Evolutionary conservation across 2,113 vertebrate species (phyloP).

Genomic region (Gopherus flavomarginatus): DNA sequence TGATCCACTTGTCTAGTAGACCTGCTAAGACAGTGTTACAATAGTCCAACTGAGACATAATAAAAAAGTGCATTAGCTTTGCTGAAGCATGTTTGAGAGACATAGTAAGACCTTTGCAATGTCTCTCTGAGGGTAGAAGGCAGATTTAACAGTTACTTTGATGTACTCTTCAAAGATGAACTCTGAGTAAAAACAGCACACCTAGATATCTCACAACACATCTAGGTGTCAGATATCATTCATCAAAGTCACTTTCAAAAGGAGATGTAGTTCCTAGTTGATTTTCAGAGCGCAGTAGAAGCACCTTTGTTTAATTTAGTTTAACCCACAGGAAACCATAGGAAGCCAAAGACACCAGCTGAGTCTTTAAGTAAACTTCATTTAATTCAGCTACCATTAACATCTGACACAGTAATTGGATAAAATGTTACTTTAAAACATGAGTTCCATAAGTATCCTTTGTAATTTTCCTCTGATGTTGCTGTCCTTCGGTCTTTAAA

Average conservation of each 20-base stretch:
- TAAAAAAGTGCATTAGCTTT: neutral
- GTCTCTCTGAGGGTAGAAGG: neutral
- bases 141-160: neutral
- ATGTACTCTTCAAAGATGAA: neutral
- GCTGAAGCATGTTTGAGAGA: constrained; percentile 7
- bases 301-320: neutral
- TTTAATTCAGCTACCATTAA: neutral
- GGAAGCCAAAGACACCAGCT: neutral
- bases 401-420: neutral
- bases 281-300: neutral
- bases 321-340: neutral
- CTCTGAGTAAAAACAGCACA: neutral
- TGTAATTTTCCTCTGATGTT: neutral
- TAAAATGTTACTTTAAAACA: neutral
- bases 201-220: neutral
- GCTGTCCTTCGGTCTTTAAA: neutral
- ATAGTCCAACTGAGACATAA: neutral
- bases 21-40: neutral
- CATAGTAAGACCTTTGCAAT: neutral
- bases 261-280: neutral
- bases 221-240: neutral
- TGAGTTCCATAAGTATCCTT: neutral
- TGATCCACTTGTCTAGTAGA: neutral
- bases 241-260: neutral
- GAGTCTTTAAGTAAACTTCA: neutral